These are phyloP conservation scores for Actenoides lindsayi DNA, from an alignment of 2,113 vertebrate species.

Conservation along the genomic window DNA sequence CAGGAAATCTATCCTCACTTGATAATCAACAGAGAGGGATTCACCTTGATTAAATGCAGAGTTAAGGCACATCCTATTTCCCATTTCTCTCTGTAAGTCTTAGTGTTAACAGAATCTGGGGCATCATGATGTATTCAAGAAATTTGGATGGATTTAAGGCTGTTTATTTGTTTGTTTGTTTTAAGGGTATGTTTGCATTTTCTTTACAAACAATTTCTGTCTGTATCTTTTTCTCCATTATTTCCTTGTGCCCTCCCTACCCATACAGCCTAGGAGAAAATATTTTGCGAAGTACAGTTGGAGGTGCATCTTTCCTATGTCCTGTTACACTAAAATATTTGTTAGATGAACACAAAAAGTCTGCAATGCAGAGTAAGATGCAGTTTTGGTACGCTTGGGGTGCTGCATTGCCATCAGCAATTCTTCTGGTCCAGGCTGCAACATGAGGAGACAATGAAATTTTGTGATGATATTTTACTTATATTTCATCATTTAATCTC, in stretches of 20 bases:
- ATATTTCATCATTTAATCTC: neutral
- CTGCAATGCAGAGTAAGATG: neutral
- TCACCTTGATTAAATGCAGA: constrained; percentile 65
- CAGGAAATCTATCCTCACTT: constrained; percentile 59
- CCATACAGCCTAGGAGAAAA: neutral
- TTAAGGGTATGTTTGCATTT: neutral
- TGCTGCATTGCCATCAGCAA: neutral
- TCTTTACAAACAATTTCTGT: neutral
- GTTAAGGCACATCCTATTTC: constrained; percentile 4
- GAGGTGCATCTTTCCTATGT: neutral
- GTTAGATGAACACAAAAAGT: neutral
- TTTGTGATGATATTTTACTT: neutral
- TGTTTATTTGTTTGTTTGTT: neutral
- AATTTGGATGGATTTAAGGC: neutral
- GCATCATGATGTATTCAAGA: neutral
- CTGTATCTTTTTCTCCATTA: neutral
- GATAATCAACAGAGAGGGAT: constrained; percentile 59
- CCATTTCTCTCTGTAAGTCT: constrained; percentile 29
- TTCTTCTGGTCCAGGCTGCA: neutral
- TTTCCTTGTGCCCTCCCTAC: neutral
- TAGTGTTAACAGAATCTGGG: constrained; percentile 15
- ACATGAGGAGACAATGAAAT: neutral
- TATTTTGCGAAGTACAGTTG: neutral
- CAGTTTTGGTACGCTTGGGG: neutral
- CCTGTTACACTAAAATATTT: neutral